A percentile compares a stretch with the other conserved stretches of the same genome.
These are phyloP conservation scores for Ceratosolen solmsi DNA, from an alignment of 1,140 invertebrate species.

Conservation along the genomic window DNA sequence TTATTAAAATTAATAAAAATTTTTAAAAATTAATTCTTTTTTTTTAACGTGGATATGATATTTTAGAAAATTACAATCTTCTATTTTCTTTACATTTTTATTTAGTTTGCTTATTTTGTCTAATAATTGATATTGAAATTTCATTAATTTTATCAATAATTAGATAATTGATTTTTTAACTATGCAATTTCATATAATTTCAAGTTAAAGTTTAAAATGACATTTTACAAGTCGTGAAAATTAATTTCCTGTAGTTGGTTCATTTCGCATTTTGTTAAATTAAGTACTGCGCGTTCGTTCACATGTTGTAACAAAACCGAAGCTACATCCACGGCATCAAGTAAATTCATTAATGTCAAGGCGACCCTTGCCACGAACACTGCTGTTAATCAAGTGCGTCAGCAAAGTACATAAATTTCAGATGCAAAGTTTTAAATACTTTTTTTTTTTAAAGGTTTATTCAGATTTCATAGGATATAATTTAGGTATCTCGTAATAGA, in stretches of 20 bases:
- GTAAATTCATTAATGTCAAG: constrained; percentile 37
- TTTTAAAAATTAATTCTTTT: no score
- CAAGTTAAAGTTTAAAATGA: background rate
- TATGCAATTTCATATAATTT: background rate
- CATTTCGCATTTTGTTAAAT: background rate
- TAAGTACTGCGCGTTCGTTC: background rate
- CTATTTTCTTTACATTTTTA: no score
- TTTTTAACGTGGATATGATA: no score
- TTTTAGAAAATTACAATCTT: no score
- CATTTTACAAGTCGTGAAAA: background rate
- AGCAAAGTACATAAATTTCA: constrained; percentile 19
- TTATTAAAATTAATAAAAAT: no score
- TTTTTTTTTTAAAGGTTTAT: background rate
- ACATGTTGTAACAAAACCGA: background rate
- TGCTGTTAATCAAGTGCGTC: background rate
- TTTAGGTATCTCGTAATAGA: background rate
- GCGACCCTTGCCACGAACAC: background rate
- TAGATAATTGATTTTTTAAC: no score
- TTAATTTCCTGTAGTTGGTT: background rate
- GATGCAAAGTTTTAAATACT: background rate
- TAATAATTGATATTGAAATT: no score
- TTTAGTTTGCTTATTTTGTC: no score
- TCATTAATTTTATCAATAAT: no score
- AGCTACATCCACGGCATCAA: background rate
- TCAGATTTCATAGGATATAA: background rate